Conservation (phyloP, 2,888 invertebrate genomes). For the Pristionchus fissidentatus region DNA sequence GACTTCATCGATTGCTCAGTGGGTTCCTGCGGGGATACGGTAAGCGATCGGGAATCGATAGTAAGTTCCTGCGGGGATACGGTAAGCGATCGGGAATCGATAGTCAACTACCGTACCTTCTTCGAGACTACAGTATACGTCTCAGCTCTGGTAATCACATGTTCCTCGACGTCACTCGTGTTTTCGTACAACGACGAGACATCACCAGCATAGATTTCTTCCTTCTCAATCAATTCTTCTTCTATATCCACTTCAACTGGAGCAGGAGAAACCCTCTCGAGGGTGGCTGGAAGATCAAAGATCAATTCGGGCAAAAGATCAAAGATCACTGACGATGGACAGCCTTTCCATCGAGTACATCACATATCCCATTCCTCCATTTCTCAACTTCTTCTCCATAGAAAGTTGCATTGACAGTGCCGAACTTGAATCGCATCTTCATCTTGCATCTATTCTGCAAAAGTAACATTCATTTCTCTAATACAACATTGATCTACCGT, state of each 20-base stretch:
- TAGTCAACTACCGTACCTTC: neutral
- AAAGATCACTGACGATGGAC: neutral
- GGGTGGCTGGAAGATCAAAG: constrained; percentile 30
- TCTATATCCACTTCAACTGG: neutral
- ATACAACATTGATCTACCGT: neutral
- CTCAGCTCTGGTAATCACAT: neutral
- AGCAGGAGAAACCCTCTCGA: neutral
- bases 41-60: neutral
- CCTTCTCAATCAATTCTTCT: neutral
- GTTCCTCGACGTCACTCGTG: neutral
- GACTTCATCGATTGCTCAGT: constrained; percentile 20
- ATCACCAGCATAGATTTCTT: neutral
- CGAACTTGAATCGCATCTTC: constrained; percentile 37
- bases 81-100: neutral
- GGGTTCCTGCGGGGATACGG: neutral
- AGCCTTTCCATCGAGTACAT: constrained; percentile 4
- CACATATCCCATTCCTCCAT: constrained; percentile 34
- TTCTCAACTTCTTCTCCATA: constrained; percentile 2
- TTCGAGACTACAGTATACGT: neutral
- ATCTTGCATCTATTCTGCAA: constrained; percentile 40
- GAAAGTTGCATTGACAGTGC: constrained; percentile 9
- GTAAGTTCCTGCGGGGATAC: neutral
- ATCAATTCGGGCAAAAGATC: constrained; percentile 2
- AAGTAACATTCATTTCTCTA: neutral
- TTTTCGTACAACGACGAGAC: constrained; percentile 10